Evolutionary conservation across 1,140 invertebrate species (phyloP).

Genomic region (Coelopa frigida): DNA sequence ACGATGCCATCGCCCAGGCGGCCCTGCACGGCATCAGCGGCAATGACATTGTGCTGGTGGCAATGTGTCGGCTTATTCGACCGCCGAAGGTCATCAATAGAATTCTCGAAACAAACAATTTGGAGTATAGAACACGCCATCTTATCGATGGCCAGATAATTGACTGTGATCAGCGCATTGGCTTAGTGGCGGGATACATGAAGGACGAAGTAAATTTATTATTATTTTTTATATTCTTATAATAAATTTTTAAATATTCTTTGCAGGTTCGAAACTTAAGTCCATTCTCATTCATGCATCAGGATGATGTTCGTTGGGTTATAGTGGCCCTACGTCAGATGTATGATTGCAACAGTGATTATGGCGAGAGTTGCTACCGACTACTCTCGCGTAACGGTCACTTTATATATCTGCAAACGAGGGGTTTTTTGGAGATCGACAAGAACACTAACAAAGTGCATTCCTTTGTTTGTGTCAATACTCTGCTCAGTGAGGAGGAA

Average conservation of each 20-base stretch:
- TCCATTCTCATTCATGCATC: conserved; percentile 79
- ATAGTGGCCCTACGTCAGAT: conserved; percentile 76
- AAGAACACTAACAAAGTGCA: conserved; percentile 60
- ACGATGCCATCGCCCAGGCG: conserved; percentile 40
- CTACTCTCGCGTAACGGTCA: conserved; percentile 67
- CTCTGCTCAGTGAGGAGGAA: conserved; percentile 61
- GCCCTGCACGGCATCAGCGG: conserved; percentile 46
- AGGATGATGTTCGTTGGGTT: conserved; percentile 75
- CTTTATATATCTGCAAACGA: conserved; percentile 72
- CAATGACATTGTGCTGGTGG: conserved; percentile 58
- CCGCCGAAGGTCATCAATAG: conserved; percentile 60
- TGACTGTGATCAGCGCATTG: conserved; percentile 78
- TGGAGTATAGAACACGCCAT: conserved; percentile 80
- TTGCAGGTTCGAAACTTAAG: conserved; percentile 48
- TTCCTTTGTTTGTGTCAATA: conserved; percentile 79
- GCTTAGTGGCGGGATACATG: conserved; percentile 77
- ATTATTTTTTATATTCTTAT: neutral
- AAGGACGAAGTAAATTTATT: conserved; percentile 67
- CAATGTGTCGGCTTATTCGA: conserved; percentile 56
- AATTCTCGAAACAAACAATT: conserved; percentile 63
- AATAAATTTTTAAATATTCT: conserved; percentile 2
- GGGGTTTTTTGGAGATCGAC: conserved; percentile 70
- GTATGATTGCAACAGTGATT: conserved; percentile 66
- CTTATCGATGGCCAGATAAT: conserved; percentile 76
- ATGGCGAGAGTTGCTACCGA: conserved; percentile 73